A percentile compares a stretch with the other conserved stretches of the same genome.
phyloP scores from a whole-genome alignment of 2,113 vertebrate species.

The Eurystomus gularis region DNA sequence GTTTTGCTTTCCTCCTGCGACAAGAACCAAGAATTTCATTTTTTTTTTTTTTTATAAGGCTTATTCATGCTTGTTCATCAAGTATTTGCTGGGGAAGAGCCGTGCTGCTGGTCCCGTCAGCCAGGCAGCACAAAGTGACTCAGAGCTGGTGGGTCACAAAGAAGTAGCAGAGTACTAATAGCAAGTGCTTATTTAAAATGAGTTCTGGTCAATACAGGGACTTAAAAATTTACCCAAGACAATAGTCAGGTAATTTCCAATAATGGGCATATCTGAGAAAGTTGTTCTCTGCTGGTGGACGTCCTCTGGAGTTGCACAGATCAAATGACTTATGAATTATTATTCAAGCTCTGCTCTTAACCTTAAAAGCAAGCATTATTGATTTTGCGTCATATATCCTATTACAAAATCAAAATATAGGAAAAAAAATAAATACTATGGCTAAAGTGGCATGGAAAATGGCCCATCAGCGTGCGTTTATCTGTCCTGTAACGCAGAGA shows the following conservation, averaged over 20 bases:
- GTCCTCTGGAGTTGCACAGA: background rate
- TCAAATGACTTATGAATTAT: background rate
- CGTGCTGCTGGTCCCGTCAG: background rate
- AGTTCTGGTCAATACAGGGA: background rate
- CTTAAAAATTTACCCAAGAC: conserved; percentile 13
- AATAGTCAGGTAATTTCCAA: conserved; percentile 1
- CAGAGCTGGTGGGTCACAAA: background rate
- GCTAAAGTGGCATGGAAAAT: background rate
- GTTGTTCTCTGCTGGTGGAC: background rate
- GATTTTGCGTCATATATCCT: background rate
- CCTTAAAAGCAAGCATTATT: background rate
- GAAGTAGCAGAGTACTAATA: background rate
- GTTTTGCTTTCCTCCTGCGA: background rate
- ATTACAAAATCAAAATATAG: background rate
- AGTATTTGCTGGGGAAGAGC: background rate
- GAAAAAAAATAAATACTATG: background rate
- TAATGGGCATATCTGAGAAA: background rate
- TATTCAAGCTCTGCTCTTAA: background rate
- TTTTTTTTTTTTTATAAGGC: background rate
- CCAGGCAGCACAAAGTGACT: background rate
- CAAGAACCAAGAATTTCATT: background rate
- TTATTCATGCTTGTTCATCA: background rate
- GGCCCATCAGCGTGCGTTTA: background rate
- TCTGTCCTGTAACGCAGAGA: background rate
- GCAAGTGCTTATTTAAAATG: background rate